A percentile compares a stretch with the other conserved stretches of the same genome.
These are phyloP conservation scores for Drosophila littoralis DNA, from an alignment of 1,140 invertebrate species.

Conservation along the genomic window DNA sequence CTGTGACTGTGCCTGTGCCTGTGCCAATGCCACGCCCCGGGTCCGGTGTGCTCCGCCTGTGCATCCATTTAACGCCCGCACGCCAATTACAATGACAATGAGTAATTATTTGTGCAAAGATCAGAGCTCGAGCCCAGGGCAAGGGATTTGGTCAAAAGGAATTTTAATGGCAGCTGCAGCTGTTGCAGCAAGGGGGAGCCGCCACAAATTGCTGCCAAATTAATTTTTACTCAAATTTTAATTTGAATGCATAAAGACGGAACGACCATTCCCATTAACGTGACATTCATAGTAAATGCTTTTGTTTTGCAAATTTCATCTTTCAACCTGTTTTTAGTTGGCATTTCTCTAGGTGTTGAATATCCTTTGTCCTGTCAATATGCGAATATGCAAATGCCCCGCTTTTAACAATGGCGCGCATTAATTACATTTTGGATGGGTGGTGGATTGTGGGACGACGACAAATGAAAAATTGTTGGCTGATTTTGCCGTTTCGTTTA, in stretches of 20 bases:
- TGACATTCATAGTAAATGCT: slow-evolving; percentile 8
- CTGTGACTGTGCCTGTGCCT: not conserved
- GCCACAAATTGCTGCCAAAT: slow-evolving; percentile 54
- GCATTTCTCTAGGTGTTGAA: slow-evolving; percentile 54
- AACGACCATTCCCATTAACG: slow-evolving; percentile 20
- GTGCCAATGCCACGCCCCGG: no score
- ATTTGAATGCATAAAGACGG: slow-evolving; percentile 55
- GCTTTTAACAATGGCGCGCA: slow-evolving; percentile 60
- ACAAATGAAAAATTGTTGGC: slow-evolving; percentile 58
- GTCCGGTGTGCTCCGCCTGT: slow-evolving; percentile 10
- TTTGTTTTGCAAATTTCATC: slow-evolving; percentile 72
- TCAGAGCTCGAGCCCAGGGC: slow-evolving; percentile 34
- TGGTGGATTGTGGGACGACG: not conserved
- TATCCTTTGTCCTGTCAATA: slow-evolving; percentile 3
- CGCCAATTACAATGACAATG: slow-evolving; percentile 82
- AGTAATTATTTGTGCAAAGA: slow-evolving; percentile 80
- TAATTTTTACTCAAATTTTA: slow-evolving; percentile 61
- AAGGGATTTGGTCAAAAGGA: slow-evolving; percentile 37
- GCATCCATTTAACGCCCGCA: slow-evolving; percentile 77
- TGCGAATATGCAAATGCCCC: slow-evolving; percentile 60
- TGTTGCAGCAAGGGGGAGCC: slow-evolving; percentile 34
- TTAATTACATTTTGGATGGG: slow-evolving; percentile 60
- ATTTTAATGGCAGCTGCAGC: slow-evolving; percentile 70
- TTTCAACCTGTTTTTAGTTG: slow-evolving; percentile 25
- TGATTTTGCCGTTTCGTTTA: slow-evolving; percentile 44